phyloP scores from a whole-genome alignment of 2,888 invertebrate species.

The Boloria selene region DNA sequence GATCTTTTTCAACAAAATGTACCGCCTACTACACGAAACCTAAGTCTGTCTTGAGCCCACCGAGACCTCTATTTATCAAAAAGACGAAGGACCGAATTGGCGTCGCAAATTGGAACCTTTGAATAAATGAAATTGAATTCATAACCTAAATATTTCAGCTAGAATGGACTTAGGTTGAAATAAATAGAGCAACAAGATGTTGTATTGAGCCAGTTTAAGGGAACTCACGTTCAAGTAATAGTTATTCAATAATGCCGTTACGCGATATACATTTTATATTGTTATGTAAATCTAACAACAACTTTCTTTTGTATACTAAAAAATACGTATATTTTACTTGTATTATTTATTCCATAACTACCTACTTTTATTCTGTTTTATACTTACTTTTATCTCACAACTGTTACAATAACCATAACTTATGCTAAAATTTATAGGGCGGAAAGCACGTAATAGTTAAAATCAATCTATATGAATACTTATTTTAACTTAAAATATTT shows the following conservation, averaged over 20 bases:
- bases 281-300: no score
- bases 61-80: conserved; percentile 25
- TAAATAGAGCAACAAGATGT: conserved; percentile 3
- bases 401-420: no score
- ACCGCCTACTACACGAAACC: conserved; percentile 25
- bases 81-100: conserved; percentile 12
- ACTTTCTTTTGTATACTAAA: no score
- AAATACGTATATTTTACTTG: no score
- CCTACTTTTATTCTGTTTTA: no score
- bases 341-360: no score
- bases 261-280: neutral
- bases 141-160: conserved; percentile 36
- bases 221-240: neutral
- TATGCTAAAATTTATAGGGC: no score
- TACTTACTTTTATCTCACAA: no score
- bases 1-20: conserved; percentile 20
- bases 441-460: no score
- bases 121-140: conserved; percentile 38
- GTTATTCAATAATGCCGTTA: neutral
- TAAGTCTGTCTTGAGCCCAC: conserved; percentile 16
- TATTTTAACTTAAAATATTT: no score
- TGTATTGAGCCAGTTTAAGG: neutral
- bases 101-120: conserved; percentile 23
- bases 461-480: no score
- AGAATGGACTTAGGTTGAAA: conserved; percentile 17